Conservation (phyloP, 2,888 invertebrate genomes). For the Thereva nobilitata region DNA sequence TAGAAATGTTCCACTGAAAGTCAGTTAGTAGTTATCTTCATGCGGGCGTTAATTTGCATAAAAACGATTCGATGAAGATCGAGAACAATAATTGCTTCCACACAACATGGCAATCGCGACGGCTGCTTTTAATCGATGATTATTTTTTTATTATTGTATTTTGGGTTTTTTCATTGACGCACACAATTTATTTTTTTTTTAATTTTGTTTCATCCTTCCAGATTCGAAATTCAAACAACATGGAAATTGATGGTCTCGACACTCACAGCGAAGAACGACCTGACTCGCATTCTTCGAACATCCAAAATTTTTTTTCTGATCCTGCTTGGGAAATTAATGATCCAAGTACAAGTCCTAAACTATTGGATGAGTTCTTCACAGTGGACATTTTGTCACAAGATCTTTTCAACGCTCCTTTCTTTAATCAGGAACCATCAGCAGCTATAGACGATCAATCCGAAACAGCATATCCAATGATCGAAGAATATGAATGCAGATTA, state of each 20-base stretch:
- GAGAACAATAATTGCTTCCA: constrained; percentile 19
- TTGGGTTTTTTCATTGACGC: too few species aligned
- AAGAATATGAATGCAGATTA: constrained; percentile 6
- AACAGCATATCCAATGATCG: neutral
- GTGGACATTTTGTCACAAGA: too few species aligned
- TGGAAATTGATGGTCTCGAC: too few species aligned
- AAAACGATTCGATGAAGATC: constrained; percentile 13
- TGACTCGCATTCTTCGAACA: too few species aligned
- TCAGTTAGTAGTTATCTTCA: constrained; percentile 12
- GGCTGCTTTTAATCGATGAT: constrained; percentile 4
- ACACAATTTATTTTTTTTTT: too few species aligned
- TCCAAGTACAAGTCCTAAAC: neutral
- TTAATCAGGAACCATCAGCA: neutral
- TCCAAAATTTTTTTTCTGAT: too few species aligned
- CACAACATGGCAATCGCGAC: neutral
- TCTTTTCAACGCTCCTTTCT: too few species aligned
- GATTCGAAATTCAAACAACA: too few species aligned
- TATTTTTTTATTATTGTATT: neutral
- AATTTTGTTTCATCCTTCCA: too few species aligned
- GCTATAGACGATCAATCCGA: neutral
- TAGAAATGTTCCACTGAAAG: constrained; percentile 5
- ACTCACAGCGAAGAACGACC: too few species aligned
- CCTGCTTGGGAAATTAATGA: neutral
- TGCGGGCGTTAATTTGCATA: constrained; percentile 25
- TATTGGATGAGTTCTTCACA: too few species aligned